Evolutionary conservation across 2,888 invertebrate genomes (phyloP), one percentile per base, ranked within the genome.

Genomic region (Drosophila monieri): DNA sequence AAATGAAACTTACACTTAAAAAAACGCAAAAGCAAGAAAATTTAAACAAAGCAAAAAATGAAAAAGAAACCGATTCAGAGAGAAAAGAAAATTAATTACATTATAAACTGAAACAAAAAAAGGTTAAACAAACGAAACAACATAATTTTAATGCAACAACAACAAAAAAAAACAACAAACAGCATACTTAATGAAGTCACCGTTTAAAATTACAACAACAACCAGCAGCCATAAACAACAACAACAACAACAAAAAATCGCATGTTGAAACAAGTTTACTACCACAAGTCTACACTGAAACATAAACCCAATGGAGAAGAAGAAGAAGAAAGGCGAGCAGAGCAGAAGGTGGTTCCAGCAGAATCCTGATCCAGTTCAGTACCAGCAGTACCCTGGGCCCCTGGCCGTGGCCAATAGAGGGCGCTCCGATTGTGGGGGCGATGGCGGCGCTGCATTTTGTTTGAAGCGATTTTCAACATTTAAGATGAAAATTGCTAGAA

Each of bases 181-280:
- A 87, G 76, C 79, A 88, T 84, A 76, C 80, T 78, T 78, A 89
- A 85, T 65, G 84, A 88, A 88, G 88, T 88, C 88, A 88, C 88
- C 87, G 88, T 80, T 88, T 84, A 86, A 80, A 64, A 65, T 73
- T 79, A 69, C 53, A 60, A 52, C 56, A 72, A 61, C 35, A 52
- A 66, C 25, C 47, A 53, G 43, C 49, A 60, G 43, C 49, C 71
- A 69, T 65, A 66, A 69, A 47, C 48, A 68, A 76, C 70, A 73
- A 76, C 56, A 18, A 18, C 18, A 18, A 18, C 18, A 18, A n/a
- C n/a, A n/a, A 70, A 59, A 64, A 77, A 80, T 55, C 48, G 65
- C 88, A 88, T 69, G 77, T 70, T 77, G 69, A 74, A 77, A 49
- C 47, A 84, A 80, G 58, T 58, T 71, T 78, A 80, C 83, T 78